phyloP scores from a whole-genome alignment of 2,888 invertebrate genomes.

The Encarsia formosa region DNA sequence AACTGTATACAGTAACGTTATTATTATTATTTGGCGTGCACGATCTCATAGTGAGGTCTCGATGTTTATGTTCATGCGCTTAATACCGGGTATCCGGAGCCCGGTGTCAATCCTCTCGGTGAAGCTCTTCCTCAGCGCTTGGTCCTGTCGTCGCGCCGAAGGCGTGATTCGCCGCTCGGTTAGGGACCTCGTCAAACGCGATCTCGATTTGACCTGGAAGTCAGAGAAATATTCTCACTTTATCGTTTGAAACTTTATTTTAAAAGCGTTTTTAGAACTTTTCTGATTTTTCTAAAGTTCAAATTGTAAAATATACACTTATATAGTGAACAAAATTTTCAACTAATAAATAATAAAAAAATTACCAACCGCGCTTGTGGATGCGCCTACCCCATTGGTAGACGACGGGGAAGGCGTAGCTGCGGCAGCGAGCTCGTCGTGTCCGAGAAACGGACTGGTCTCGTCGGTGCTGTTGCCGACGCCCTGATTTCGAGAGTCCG shows the following conservation, averaged over 20 bases:
- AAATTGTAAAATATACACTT: too few relatives aligned
- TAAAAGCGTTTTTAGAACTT: too few relatives aligned
- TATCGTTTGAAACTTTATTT: too few relatives aligned
- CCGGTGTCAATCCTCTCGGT: conserved; percentile 35
- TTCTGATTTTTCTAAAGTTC: too few relatives aligned
- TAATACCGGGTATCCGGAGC: conserved; percentile 33
- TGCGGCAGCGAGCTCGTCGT: conserved; percentile 14
- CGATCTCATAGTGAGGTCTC: conserved; percentile 50
- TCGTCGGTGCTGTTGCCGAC: background rate
- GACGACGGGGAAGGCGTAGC: conserved; percentile 3
- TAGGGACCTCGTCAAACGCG: conserved; percentile 57
- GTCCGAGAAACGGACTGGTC: conserved; percentile 14
- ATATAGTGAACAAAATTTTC: too few relatives aligned
- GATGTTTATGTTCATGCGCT: conserved; percentile 47
- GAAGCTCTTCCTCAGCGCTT: conserved; percentile 48
- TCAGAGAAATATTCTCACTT: too few relatives aligned
- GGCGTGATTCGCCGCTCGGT: conserved; percentile 56
- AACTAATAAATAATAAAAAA: too few relatives aligned
- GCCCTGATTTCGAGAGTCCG: conserved; percentile 15
- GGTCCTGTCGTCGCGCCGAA: conserved; percentile 52
- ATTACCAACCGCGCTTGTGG: background rate
- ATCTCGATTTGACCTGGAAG: conserved; percentile 10
- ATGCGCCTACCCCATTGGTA: background rate
- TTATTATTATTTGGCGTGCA: too few relatives aligned
- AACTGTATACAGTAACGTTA: too few relatives aligned